phyloP scores from a whole-genome alignment of 2,113 vertebrate genomes.

The Falcunculus frontatus region DNA sequence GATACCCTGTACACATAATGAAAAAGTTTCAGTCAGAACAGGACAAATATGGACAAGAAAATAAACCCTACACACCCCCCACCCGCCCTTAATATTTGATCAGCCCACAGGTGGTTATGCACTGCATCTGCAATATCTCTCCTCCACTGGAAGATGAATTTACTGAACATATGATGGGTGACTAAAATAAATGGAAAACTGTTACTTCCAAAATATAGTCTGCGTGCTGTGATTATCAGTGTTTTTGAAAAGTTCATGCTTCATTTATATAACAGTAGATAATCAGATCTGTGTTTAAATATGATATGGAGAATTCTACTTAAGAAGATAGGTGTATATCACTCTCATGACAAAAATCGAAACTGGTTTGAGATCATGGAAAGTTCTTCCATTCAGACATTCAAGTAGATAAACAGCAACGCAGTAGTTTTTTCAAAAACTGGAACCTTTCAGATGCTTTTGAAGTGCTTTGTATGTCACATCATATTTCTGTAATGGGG shows the following conservation, averaged over 20 bases:
- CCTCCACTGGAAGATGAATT: background rate
- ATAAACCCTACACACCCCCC: background rate
- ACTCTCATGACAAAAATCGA: conserved; percentile 6
- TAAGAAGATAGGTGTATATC: background rate
- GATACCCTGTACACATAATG: background rate
- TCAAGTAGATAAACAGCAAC: background rate
- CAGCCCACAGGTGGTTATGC: background rate
- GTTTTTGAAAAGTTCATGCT: conserved; percentile 26
- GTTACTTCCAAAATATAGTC: background rate
- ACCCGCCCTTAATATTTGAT: background rate
- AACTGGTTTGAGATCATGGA: background rate
- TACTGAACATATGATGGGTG: background rate
- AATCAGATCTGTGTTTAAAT: conserved; percentile 32
- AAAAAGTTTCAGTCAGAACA: background rate
- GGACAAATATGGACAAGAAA: background rate
- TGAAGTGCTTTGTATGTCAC: background rate
- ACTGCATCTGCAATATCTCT: background rate
- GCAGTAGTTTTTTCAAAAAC: background rate
- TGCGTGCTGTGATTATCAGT: background rate
- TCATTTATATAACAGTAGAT: conserved; percentile 19
- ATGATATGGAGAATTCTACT: background rate
- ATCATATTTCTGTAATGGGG: background rate
- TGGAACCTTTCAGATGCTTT: background rate
- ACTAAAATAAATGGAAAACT: conserved; percentile 36
- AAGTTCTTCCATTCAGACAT: background rate